Evolutionary conservation across 2,113 vertebrate genomes (phyloP).

Genomic region (Notothenia rossii): DNA sequence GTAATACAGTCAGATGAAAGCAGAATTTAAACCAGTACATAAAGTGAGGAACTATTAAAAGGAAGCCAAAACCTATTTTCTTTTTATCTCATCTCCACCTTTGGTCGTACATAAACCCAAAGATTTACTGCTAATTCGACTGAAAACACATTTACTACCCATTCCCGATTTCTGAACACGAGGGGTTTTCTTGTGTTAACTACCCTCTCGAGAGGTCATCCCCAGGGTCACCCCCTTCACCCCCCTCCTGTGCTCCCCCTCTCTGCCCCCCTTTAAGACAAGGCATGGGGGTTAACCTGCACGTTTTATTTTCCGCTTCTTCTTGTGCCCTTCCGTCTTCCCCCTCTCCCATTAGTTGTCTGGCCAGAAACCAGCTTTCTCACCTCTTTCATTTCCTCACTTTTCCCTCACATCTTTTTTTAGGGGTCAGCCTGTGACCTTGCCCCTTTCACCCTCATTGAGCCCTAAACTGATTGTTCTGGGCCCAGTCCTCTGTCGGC

Average conservation of each 20-base stretch:
- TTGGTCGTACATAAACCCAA: constrained; percentile 27
- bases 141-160: constrained; percentile 55
- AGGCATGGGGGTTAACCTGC: constrained; percentile 36
- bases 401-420: constrained; percentile 41
- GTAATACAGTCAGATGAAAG: background rate
- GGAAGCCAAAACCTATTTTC: background rate
- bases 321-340: constrained; percentile 12
- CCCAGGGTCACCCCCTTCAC: constrained; percentile 44
- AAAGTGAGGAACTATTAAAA: constrained; percentile 3
- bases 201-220: constrained; percentile 41
- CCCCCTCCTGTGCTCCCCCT: constrained; percentile 17
- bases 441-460: constrained; percentile 55
- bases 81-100: constrained; percentile 11
- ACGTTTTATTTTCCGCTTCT: constrained; percentile 19
- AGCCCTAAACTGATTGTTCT: constrained; percentile 65
- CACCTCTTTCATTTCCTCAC: constrained; percentile 21
- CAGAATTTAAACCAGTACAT: background rate
- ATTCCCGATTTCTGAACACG: constrained; percentile 27
- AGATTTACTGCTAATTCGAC: constrained; percentile 64
- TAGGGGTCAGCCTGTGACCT: constrained; percentile 56
- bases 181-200: constrained; percentile 55
- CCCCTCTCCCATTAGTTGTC: background rate
- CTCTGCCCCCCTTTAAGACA: constrained; percentile 28
- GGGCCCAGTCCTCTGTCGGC: constrained; percentile 56
- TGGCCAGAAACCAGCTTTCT: constrained; percentile 12